phyloP scores from a whole-genome alignment of 2,113 vertebrate species.

The Cynopterus brachyotis region DNA sequence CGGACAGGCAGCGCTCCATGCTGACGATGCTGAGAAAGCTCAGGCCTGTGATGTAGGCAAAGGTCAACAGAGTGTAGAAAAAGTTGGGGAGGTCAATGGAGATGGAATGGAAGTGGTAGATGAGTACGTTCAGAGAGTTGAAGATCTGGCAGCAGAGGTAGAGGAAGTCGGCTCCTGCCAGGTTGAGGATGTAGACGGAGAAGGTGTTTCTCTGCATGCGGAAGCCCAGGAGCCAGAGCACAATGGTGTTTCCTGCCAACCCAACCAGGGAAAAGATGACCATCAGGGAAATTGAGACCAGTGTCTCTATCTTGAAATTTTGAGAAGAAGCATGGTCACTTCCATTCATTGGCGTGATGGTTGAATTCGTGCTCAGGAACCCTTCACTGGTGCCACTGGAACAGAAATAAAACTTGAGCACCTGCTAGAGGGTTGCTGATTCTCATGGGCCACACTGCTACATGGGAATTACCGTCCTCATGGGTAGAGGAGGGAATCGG shows the following conservation, averaged over 20 bases:
- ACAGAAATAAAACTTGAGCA: background rate
- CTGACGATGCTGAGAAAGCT: background rate
- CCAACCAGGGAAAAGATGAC: accelerated
- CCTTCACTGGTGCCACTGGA: background rate
- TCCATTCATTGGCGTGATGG: accelerated
- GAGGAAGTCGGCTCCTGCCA: background rate
- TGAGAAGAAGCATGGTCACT: accelerated
- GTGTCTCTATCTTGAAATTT: accelerated
- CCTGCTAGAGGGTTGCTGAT: background rate
- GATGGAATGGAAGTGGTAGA: accelerated
- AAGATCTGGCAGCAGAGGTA: background rate
- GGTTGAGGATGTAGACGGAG: background rate
- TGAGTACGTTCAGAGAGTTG: accelerated
- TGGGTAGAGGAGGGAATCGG: background rate
- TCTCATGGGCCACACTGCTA: background rate
- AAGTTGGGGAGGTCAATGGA: accelerated
- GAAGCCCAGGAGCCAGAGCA: background rate
- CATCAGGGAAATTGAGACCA: accelerated
- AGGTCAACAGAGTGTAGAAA: accelerated
- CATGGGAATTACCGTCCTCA: accelerated
- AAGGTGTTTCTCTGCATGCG: background rate
- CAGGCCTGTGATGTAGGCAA: background rate
- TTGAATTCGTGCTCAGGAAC: background rate
- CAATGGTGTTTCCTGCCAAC: background rate
- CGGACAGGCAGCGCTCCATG: background rate